Base-by-base conservation (phyloP, 2,113 vertebrate genomes). In the Antigone vipio region DNA sequence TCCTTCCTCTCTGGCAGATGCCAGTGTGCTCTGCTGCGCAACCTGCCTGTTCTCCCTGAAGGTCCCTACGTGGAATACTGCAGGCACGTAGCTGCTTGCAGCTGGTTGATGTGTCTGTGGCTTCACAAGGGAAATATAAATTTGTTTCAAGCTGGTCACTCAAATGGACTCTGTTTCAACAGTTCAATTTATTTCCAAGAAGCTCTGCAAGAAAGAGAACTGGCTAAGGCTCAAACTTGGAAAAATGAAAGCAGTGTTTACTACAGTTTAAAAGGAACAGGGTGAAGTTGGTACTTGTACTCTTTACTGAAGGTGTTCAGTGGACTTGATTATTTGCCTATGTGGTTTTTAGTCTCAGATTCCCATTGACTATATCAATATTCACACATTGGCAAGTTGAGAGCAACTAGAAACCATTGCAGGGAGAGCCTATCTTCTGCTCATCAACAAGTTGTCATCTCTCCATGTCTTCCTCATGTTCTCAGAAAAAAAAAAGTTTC, bases 201-300 rank as follows among this genome's bases (percentile, higher is more conserved):
- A 85, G 16, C 26, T 93, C 53, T 87, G 34, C 50, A 79, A 89
- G 78, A 69, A 85, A 58, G 62, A 89, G 35, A 89, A 76, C 63
- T 92, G 81, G 82, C 82, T 76, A 78, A 58, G 29, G 63, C 20
- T 94, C 92, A 88, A 55, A 76, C 20, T 9, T 82, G 62, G 66
- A 69, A 94, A 97, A 94, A 94, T 58, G 74, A 72, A 79, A 76
- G 35, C 85, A 92, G 78, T 82, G 71, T 96, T 93, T 55, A 56
- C 24, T 12, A 22, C 47, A 83, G 53, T 80, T 92, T 85, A 69
- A 91, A 92, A 82, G 92, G 24, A 95, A 82, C 8, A 64, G 45
- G 55, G 80, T 95, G 87, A 92, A 90, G 78, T 2, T 92, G 55
- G 42, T 66, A 62, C 59, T 92, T 93, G 50, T 63, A 26, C 47